phyloP scores from a whole-genome alignment of 2,113 vertebrate genomes.

The Melanerpes aurifrons region DNA sequence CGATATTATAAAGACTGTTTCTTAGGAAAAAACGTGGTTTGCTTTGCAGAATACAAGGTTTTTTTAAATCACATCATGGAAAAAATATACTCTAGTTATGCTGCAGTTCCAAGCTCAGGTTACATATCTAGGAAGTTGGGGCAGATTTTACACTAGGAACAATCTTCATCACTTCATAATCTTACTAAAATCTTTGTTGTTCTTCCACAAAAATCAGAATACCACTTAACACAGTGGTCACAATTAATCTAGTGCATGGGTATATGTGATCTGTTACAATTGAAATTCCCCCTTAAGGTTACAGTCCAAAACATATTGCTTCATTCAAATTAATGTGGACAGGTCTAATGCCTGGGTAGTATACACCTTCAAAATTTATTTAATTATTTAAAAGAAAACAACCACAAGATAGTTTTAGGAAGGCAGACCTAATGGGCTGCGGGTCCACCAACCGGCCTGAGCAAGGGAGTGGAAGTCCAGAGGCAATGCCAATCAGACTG shows the following conservation, averaged over 20 bases:
- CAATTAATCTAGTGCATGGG: background rate
- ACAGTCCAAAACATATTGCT: background rate
- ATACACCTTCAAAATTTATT: background rate
- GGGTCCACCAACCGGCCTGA: accelerated
- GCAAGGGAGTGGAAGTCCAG: background rate
- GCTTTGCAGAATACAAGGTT: background rate
- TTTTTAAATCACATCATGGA: background rate
- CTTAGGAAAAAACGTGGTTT: background rate
- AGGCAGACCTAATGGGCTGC: accelerated
- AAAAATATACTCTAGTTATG: background rate
- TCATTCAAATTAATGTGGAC: background rate
- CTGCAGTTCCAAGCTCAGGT: background rate
- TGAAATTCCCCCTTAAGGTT: background rate
- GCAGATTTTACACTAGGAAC: background rate
- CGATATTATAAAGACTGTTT: background rate
- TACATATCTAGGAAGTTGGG: background rate
- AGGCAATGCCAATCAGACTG: accelerated
- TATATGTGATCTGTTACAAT: accelerated
- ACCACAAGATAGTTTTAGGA: background rate
- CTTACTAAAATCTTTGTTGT: background rate
- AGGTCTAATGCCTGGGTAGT: background rate
- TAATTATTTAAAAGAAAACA: background rate
- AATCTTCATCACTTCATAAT: too few species aligned
- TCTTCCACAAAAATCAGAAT: too few species aligned
- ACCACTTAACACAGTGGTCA: background rate